Conservation (phyloP, 2,113 vertebrate genomes). For the Oceanodroma tethys region DNA sequence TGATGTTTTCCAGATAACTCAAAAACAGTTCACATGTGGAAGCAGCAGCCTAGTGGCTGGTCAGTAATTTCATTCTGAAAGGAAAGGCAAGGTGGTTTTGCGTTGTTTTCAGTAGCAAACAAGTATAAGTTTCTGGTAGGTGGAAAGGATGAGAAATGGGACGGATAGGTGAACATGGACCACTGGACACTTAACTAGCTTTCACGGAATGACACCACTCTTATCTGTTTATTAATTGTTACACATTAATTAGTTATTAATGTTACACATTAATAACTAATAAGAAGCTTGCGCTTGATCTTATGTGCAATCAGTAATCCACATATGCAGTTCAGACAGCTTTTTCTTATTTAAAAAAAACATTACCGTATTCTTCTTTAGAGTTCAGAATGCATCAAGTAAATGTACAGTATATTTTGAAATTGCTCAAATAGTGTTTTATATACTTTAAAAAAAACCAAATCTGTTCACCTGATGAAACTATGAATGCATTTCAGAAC, state of each 20-base stretch:
- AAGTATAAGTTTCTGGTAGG: background rate
- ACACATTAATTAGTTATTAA: no score
- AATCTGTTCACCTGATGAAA: background rate
- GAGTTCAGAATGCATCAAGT: background rate
- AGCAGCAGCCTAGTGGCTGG: background rate
- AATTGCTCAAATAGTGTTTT: background rate
- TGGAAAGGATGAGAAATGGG: background rate
- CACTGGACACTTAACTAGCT: background rate
- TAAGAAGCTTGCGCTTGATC: background rate
- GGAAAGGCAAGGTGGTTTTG: background rate
- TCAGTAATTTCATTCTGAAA: background rate
- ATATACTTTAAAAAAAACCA: background rate
- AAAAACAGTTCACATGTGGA: background rate
- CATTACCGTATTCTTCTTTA: background rate
- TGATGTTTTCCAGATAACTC: background rate
- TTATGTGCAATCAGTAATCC: background rate
- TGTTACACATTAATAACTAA: background rate
- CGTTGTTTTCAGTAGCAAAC: background rate
- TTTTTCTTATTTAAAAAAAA: background rate
- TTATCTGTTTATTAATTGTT: no score
- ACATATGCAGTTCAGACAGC: background rate
- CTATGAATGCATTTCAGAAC: background rate
- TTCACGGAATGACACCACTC: background rate
- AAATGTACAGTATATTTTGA: background rate
- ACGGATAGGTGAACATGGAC: background rate